Conservation (phyloP, 2,113 vertebrate genomes). For the Pygoscelis antarcticus region DNA sequence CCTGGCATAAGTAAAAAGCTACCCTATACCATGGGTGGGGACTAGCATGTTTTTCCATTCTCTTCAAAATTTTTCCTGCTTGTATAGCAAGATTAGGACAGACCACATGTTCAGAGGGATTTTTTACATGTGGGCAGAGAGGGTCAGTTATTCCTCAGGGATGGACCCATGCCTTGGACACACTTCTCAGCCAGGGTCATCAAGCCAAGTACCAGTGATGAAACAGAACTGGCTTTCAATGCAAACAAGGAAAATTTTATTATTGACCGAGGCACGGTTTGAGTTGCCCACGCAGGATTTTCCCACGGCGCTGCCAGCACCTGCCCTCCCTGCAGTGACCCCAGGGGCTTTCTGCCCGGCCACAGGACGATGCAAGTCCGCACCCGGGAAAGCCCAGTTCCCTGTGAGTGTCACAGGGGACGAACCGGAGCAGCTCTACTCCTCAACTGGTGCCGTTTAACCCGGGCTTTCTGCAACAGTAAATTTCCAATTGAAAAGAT, state of each 20-base stretch:
- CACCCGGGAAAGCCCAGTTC: accelerated
- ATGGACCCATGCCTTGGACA: neutral
- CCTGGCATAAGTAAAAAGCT: neutral
- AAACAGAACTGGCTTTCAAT: neutral
- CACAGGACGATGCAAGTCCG: accelerated
- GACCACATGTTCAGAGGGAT: neutral
- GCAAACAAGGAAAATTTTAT: accelerated
- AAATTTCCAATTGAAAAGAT: neutral
- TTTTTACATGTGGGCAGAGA: neutral
- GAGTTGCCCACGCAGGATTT: accelerated
- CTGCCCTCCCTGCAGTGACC: neutral
- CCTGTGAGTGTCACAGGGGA: accelerated
- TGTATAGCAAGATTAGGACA: no score
- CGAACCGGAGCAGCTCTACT: neutral
- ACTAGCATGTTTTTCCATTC: neutral
- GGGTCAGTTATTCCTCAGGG: neutral
- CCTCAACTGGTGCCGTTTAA: accelerated
- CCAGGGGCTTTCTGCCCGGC: no score
- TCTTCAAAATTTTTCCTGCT: neutral
- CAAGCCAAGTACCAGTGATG: no score
- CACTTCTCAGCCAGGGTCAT: neutral
- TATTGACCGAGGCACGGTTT: accelerated
- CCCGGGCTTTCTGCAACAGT: neutral
- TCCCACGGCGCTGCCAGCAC: accelerated
- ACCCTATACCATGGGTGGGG: accelerated